Evolutionary conservation across 2,888 invertebrate genomes (phyloP).

Genomic region (Trichopria drosophilae): DNA sequence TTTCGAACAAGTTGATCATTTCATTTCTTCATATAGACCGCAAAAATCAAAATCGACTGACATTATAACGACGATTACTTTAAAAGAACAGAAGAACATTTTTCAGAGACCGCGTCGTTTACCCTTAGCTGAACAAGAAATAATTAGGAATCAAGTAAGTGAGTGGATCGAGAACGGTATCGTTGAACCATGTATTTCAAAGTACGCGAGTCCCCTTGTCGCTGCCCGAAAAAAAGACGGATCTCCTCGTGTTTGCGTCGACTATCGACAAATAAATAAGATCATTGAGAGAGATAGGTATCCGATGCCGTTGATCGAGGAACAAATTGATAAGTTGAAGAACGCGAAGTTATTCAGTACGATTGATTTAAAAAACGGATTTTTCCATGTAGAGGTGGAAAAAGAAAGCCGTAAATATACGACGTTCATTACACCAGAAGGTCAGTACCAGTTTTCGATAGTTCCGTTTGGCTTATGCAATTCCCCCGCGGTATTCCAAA

Average conservation of each 20-base stretch:
- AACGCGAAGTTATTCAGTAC: slow-evolving; percentile 14
- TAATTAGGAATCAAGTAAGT: slow-evolving; percentile 23
- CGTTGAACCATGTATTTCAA: slow-evolving; percentile 16
- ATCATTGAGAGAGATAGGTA: slow-evolving; percentile 38
- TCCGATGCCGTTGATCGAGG: slow-evolving; percentile 33
- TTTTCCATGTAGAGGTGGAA: slow-evolving; percentile 25
- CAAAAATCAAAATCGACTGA: slow-evolving; percentile 1
- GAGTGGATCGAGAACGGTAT: slow-evolving; percentile 26
- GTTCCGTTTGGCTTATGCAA: slow-evolving; percentile 22
- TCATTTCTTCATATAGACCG: slow-evolving; percentile 4
- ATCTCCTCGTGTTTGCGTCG: slow-evolving; percentile 42
- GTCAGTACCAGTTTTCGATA: slow-evolving; percentile 23
- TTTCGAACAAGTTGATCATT: neutral
- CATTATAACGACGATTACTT: slow-evolving; percentile 14
- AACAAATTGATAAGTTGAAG: slow-evolving; percentile 14
- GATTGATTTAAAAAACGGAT: no score
- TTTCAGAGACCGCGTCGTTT: slow-evolving; percentile 12
- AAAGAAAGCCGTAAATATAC: slow-evolving; percentile 22
- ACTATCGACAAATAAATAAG: slow-evolving; percentile 50
- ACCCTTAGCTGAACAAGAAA: slow-evolving; percentile 14
- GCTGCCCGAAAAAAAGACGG: slow-evolving; percentile 22
- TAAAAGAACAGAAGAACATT: slow-evolving; percentile 16
- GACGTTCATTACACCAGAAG: slow-evolving; percentile 17
- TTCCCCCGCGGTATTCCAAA: slow-evolving; percentile 18
- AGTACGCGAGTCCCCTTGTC: slow-evolving; percentile 28